These are phyloP conservation scores for Hemibagrus guttatus DNA, from an alignment of 2,797 vertebrate species.

Conservation along the genomic window DNA sequence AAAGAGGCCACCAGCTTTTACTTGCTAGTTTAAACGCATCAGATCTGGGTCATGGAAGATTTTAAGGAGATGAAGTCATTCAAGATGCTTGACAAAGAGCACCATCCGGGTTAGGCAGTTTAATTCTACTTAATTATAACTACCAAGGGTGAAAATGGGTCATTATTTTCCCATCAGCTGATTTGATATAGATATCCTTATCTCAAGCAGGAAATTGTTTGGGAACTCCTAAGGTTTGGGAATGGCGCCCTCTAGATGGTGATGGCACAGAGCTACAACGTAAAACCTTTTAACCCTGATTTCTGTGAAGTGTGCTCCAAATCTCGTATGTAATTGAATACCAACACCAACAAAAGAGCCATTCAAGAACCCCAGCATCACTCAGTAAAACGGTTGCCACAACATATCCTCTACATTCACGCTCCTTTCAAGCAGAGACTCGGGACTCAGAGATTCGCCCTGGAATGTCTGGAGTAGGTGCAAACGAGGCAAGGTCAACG, in stretches of 20 bases:
- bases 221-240: slow-evolving; percentile 37
- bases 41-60: slow-evolving; percentile 46
- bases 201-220: neutral
- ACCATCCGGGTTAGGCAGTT: neutral
- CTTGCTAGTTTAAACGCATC: slow-evolving; percentile 64
- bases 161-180: neutral
- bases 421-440: neutral
- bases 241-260: slow-evolving; percentile 73
- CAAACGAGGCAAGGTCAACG: slow-evolving; percentile 39
- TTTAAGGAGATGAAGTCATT: neutral
- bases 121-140: neutral
- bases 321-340: neutral
- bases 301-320: neutral
- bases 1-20: slow-evolving; percentile 71
- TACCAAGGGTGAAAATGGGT: neutral
- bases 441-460: neutral
- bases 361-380: neutral
- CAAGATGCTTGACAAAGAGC: neutral
- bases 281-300: slow-evolving; percentile 14
- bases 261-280: slow-evolving; percentile 57
- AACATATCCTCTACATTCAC: neutral
- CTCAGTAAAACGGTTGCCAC: neutral
- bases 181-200: slow-evolving; percentile 11
- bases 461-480: slow-evolving; percentile 39
- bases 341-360: neutral